A percentile compares a stretch with the other conserved stretches of the same genome.
These are phyloP conservation scores for Chymomyza amoena DNA, from an alignment of 2,888 invertebrate genomes.

Conservation along the genomic window DNA sequence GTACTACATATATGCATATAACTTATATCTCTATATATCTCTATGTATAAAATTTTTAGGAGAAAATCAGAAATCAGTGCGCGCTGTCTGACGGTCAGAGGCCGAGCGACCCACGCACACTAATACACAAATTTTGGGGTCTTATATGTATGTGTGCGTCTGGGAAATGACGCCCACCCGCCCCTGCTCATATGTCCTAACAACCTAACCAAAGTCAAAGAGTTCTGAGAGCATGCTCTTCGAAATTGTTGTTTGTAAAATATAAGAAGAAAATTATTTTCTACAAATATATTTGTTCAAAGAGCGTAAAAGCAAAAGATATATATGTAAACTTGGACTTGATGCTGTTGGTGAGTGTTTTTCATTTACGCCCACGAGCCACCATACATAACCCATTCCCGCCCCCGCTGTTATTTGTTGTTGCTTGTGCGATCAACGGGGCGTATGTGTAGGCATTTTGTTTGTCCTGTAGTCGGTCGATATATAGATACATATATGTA, in stretches of 20 bases:
- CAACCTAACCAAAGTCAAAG: slow-evolving; percentile 14
- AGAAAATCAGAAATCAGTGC: slow-evolving; percentile 20
- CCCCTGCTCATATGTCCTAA: slow-evolving; percentile 11
- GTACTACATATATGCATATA: slow-evolving; percentile 13
- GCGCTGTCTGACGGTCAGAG: slow-evolving; percentile 61
- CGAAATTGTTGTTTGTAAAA: slow-evolving; percentile 18
- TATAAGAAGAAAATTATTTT: not conserved
- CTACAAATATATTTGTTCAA: slow-evolving; percentile 31
- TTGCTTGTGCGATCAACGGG: slow-evolving; percentile 6
- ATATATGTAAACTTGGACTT: slow-evolving; percentile 66
- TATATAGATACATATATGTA: slow-evolving; percentile 19
- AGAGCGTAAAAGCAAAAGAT: slow-evolving; percentile 49
- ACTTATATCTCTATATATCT: slow-evolving; percentile 18
- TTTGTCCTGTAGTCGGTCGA: slow-evolving; percentile 48
- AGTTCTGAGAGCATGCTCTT: slow-evolving; percentile 14
- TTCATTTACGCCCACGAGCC: slow-evolving; percentile 62
- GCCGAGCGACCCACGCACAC: slow-evolving; percentile 70
- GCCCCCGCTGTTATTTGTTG: slow-evolving; percentile 6
- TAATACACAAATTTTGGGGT: slow-evolving; percentile 7
- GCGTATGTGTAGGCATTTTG: slow-evolving; percentile 37
- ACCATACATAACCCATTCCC: slow-evolving; percentile 19
- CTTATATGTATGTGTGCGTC: slow-evolving; percentile 6
- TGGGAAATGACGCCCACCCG: not conserved
- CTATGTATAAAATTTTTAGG: slow-evolving; percentile 20
- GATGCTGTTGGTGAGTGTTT: slow-evolving; percentile 49